A percentile compares a stretch with the other conserved stretches of the same genome.
Conservation (phyloP, 2,888 invertebrate species). For the Cremastobaeus sp. region DNA sequence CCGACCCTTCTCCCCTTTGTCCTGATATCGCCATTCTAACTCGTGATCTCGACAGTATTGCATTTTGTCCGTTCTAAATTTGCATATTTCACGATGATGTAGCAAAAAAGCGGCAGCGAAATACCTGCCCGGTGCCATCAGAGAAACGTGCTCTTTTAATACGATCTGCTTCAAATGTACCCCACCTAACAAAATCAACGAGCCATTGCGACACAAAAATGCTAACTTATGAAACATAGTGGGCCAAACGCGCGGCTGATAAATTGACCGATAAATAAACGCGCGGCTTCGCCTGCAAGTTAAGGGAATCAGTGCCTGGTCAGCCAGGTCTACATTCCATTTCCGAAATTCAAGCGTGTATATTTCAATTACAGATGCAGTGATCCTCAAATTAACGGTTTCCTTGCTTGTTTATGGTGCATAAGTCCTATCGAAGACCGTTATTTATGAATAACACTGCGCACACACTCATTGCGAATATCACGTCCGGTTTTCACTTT, state of each 20-base stretch:
- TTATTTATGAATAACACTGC: conserved; percentile 1
- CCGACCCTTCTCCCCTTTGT: conserved; percentile 66
- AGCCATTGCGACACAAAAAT: conserved; percentile 25
- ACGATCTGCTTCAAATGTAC: conserved; percentile 60
- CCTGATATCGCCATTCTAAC: conserved; percentile 54
- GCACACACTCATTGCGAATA: conserved; percentile 8
- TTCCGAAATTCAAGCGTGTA: conserved; percentile 13
- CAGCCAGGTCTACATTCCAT: too few species aligned
- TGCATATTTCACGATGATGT: conserved; percentile 75
- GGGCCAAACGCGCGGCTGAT: conserved; percentile 40
- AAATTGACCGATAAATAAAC: conserved; percentile 42
- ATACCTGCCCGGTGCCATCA: conserved; percentile 68
- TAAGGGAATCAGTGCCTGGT: too few species aligned
- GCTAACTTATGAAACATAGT: conserved; percentile 44
- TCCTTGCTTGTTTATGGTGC: too few species aligned
- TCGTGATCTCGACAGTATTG: conserved; percentile 52
- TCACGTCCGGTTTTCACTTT: conserved; percentile 39
- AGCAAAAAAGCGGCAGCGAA: conserved; percentile 67
- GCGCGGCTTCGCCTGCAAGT: too few species aligned
- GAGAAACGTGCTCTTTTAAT: conserved; percentile 64
- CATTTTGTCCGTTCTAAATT: conserved; percentile 67
- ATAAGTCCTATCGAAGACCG: conserved; percentile 25
- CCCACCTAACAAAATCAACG: conserved; percentile 41
- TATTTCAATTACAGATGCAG: conserved; percentile 12
- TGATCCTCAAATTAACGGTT: conserved; percentile 28